Base-by-base conservation (phyloP, 2,113 vertebrate species). In the Nothoprocta perdicaria region DNA sequence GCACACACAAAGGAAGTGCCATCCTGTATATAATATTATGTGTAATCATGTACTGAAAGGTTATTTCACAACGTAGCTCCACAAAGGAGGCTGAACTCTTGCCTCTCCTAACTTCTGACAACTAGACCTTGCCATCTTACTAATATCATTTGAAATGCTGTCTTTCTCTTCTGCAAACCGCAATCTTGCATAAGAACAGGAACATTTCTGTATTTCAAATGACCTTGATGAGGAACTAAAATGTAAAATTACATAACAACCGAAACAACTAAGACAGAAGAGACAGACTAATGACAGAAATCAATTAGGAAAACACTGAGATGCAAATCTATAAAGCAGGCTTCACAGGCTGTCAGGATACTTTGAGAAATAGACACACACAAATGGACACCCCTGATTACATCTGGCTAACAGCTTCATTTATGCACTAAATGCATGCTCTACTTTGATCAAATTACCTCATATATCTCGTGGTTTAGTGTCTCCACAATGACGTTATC, bases 401-500 rank as follows among this genome's bases (percentile, higher is more conserved):
- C 33, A 96, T 89, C 85, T 92, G 43, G 60, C 91, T 94, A 89
- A 91, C 94, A 97, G 90, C 72, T 95, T 31, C 21, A 92, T 38
- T 38, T 38, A 38, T 38, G 58, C 63, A 86, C 80, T 94, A 96
- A 95, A 86, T 89, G 82, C 80, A 75, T 35, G 38, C 31, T 86
- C 77, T 48, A 50, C 50, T 95, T 83, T 90, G 92, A 97, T 88
- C 72, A 2, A 93, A 96, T 98, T 98, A 99, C 99, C 97, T 95
- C 97, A 95, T 99, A 99, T 33, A 80, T 96, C 93, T 99, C 97
- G 74, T 97, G 98, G 95, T 98, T 98, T 85, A 99, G 18, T 2
- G 99, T 99, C 97, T 98, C 98, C 95, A 99, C 97, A 93, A 97
- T 93, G 89, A 99, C 98, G 88, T 91, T 93, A 94, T 98, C 98